Conservation (phyloP, 1,140 invertebrate species). For the Gonioctena quinquepunctata region DNA sequence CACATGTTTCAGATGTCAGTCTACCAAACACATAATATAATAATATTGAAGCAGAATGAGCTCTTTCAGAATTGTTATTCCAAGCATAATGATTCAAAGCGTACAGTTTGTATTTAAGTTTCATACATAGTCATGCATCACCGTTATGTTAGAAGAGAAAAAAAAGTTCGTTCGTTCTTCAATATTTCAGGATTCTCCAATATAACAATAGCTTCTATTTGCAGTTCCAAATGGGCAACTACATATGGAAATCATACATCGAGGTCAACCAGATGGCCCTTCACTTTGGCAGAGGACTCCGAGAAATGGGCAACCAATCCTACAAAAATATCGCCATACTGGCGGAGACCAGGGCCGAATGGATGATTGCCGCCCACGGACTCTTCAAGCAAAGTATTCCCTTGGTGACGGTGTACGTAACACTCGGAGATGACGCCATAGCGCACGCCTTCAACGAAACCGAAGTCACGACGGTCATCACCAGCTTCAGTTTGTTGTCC, state of each 20-base stretch:
- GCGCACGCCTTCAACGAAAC: constrained; percentile 95
- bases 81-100: too few relatives aligned
- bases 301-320: constrained; percentile 61
- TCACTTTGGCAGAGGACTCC: constrained; percentile 78
- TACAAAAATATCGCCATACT: constrained; percentile 82
- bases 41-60: too few relatives aligned
- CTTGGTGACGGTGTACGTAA: constrained; percentile 96
- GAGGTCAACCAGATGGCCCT: constrained; percentile 76
- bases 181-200: too few relatives aligned
- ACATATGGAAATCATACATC: constrained; percentile 84
- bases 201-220: too few relatives aligned
- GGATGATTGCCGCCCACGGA: constrained; percentile 92
- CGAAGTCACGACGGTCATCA: constrained; percentile 87
- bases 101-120: too few relatives aligned
- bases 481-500: constrained; percentile 82
- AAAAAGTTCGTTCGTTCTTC: too few relatives aligned
- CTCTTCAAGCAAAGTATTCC: constrained; percentile 91
- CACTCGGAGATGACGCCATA: constrained; percentile 93
- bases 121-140: too few relatives aligned
- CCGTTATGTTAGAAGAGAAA: too few relatives aligned
- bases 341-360: constrained; percentile 94
- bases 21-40: too few relatives aligned
- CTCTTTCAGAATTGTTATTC: too few relatives aligned
- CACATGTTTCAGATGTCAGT: too few relatives aligned
- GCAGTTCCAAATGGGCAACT: constrained; percentile 71